Percentiles rank a stretch among this genome's conserved stretches.
Evolutionary conservation across 2,113 vertebrate species (phyloP).

Genomic region (Pithys albifrons): DNA sequence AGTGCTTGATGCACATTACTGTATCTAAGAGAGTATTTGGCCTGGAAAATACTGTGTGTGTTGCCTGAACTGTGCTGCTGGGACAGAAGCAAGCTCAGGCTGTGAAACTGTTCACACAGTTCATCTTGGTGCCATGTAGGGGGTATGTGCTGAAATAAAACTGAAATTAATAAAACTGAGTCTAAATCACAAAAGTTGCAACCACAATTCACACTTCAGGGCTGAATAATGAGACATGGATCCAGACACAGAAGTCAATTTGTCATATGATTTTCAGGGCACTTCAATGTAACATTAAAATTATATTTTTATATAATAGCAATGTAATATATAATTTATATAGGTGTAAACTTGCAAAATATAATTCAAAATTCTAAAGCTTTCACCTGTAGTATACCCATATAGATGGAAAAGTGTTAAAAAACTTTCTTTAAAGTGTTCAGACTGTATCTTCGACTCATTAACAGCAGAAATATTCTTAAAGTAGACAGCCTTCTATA

Average conservation of each 20-base stretch:
- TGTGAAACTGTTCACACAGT: neutral
- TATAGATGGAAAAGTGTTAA: neutral
- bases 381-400: neutral
- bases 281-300: neutral
- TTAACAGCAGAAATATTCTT: conserved; percentile 37
- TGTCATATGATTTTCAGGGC: neutral
- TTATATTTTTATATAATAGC: no score
- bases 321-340: no score
- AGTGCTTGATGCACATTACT: neutral
- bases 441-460: conserved; percentile 30
- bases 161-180: neutral
- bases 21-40: neutral
- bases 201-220: neutral
- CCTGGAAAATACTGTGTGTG: neutral
- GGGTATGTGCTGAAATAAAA: neutral
- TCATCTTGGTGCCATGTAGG: neutral
- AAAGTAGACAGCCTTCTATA: neutral
- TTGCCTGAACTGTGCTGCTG: neutral
- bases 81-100: neutral
- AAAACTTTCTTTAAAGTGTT: conserved; percentile 22
- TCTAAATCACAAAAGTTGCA: neutral
- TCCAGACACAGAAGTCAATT: neutral
- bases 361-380: neutral
- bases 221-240: neutral
- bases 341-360: neutral